Percentiles rank a stretch among this genome's conserved stretches.
Conservation (phyloP, 2,888 invertebrate genomes). For the Eurytoma californica region DNA sequence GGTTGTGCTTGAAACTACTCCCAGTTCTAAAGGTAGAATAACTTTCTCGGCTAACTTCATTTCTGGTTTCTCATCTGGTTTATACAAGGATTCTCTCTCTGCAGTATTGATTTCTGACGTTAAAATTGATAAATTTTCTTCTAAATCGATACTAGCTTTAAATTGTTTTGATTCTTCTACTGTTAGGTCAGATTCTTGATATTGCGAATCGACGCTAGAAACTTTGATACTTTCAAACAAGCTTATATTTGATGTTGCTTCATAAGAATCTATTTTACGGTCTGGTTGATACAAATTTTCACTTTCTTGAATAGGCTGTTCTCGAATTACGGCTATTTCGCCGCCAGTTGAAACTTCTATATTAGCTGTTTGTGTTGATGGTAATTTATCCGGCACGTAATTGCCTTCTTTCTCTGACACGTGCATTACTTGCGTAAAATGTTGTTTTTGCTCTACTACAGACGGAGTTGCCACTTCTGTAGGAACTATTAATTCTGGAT, state of each 20-base stretch:
- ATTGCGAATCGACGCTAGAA: constrained; percentile 80
- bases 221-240: constrained; percentile 77
- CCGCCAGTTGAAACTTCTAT: constrained; percentile 78
- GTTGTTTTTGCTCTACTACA: constrained; percentile 81
- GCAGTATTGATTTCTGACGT: constrained; percentile 78
- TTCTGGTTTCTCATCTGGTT: constrained; percentile 73
- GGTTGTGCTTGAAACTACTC: constrained; percentile 78
- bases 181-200: constrained; percentile 79
- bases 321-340: constrained; percentile 79
- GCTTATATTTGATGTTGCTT: constrained; percentile 67
- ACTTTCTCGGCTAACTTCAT: constrained; percentile 69
- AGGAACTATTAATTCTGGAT: constrained; percentile 86
- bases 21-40: constrained; percentile 78
- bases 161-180: constrained; percentile 76
- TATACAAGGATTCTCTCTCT: constrained; percentile 79
- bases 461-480: constrained; percentile 84
- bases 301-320: constrained; percentile 80
- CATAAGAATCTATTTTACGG: constrained; percentile 63
- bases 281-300: constrained; percentile 78
- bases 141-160: constrained; percentile 79
- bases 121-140: constrained; percentile 80
- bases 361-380: constrained; percentile 79
- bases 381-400: constrained; percentile 78
- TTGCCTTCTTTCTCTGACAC: constrained; percentile 84
- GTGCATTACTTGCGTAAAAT: constrained; percentile 80